Conservation (phyloP, 2,113 vertebrate genomes). For the Osmerus eperlanus region DNA sequence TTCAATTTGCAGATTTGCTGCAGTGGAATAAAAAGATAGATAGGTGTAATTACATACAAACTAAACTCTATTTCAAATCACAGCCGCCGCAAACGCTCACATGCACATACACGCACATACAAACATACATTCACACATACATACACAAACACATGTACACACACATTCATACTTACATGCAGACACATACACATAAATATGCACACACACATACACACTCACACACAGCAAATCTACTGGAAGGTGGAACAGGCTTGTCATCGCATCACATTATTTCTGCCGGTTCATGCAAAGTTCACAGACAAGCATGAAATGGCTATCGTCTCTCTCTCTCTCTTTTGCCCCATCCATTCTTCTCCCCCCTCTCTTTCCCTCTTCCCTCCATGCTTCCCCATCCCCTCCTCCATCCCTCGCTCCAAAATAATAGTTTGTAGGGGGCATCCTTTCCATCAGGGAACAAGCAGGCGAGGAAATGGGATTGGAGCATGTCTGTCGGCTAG, state of each 20-base stretch:
- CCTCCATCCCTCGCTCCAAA: conserved; percentile 69
- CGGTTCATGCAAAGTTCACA: conserved; percentile 99
- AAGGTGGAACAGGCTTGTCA: conserved; percentile 98
- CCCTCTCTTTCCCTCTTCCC: conserved; percentile 23
- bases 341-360: conserved; percentile 28
- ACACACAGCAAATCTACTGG: conserved; percentile 97
- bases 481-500: conserved; percentile 62
- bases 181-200: neutral
- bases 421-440: conserved; percentile 73
- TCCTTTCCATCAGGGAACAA: conserved; percentile 64
- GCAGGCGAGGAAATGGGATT: conserved; percentile 62
- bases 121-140: conserved; percentile 59
- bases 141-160: conserved; percentile 60
- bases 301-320: conserved; percentile 89
- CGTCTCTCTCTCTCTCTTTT: conserved; percentile 23
- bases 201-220: conserved; percentile 12
- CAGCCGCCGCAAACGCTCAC: conserved; percentile 45
- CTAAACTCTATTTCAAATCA: conserved; percentile 98
- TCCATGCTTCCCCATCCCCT: conserved; percentile 53
- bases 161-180: conserved; percentile 25
- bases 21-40: conserved; percentile 99
- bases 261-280: conserved; percentile 96
- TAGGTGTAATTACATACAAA: conserved; percentile 99
- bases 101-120: conserved; percentile 32
- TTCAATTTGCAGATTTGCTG: conserved; percentile 89